Base-by-base conservation (phyloP, 2,888 invertebrate genomes). In the Philopedon plagiatum region DNA sequence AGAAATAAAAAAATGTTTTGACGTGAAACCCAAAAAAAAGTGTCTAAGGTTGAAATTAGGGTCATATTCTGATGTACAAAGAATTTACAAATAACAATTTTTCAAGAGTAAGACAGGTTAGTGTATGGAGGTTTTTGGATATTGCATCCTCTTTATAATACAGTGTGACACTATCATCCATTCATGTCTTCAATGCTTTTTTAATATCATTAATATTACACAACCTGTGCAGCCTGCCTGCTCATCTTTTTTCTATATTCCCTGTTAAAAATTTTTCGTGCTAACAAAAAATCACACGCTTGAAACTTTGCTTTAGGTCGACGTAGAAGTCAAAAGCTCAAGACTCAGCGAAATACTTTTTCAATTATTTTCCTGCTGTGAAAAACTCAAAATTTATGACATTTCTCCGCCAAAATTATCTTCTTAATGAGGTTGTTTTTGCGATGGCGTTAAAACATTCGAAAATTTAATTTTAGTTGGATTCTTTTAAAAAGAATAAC, bases 381-480 rank as follows among this genome's bases (percentile, higher is more conserved):
- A n/a, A n/a, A n/a, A n/a, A n/a, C n/a, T n/a, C n/a, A n/a, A 15
- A 44, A 44, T 18, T 23, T 51, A 51, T 34, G 1, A 18, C 32
- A 3, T 9, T 11, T 18, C 15, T 37, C 2, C 34, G 19, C 32
- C 9, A 34, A 34, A 5, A 18, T 34, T 18, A 34, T 56, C 18
- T 19, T 34, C 21, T n/a, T 56, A 56, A 34, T 34, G 34, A 34
- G 56, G 15, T 2, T n/a, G 1, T 23, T 29, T 54, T 32, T 54
- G 7, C 15, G 54, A 54, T 8, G 56, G n/a, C 34, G 8, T 13
- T 56, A 37, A 56, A 37, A 18, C 34, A 56, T 34, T 37, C 19
- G 9, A 15, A 37, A 34, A 34, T 56, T 56, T 56, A 15, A 56
- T 32, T 56, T 56, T 56, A 29, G 23, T 11, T 2, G 34, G 15